phyloP scores from a whole-genome alignment of 1,140 invertebrate genomes.

The Zaprionus capensis region DNA sequence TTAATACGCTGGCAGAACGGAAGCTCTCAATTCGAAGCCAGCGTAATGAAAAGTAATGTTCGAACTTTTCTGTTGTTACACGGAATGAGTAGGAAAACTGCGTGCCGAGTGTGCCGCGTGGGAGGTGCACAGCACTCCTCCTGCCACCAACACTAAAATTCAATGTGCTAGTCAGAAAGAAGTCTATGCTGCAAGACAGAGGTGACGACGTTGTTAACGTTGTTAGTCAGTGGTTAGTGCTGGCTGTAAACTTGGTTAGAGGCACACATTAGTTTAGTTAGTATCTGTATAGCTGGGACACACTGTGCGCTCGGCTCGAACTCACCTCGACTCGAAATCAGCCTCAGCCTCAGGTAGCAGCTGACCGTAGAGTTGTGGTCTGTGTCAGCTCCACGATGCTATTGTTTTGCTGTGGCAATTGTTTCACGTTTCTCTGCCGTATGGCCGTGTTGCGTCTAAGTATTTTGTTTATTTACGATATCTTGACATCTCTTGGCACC shows the following conservation, averaged over 20 bases:
- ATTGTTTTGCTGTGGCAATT: slow-evolving; percentile 10
- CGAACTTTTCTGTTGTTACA: neutral
- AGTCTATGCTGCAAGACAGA: neutral
- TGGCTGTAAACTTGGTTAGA: slow-evolving; percentile 48
- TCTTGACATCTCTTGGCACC: neutral
- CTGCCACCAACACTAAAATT: neutral
- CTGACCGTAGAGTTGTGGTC: slow-evolving; percentile 36
- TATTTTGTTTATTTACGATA: neutral
- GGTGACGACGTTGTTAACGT: slow-evolving; percentile 12
- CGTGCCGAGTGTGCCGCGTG: neutral
- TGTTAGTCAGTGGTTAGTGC: slow-evolving; percentile 29
- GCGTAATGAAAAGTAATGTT: slow-evolving; percentile 24
- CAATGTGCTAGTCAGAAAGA: neutral
- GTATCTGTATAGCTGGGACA: neutral
- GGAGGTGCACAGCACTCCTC: slow-evolving; percentile 8
- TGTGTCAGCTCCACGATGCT: slow-evolving; percentile 34
- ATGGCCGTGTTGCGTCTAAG: neutral
- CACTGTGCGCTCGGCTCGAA: slow-evolving; percentile 27
- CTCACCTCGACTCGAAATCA: slow-evolving; percentile 25
- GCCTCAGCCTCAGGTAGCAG: slow-evolving; percentile 37
- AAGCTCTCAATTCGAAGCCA: neutral
- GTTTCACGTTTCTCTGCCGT: neutral
- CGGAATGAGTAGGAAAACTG: neutral
- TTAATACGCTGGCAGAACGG: slow-evolving; percentile 16
- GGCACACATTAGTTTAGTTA: slow-evolving; percentile 39